Evolutionary conservation across 2,888 invertebrate genomes (phyloP).

Genomic region (Liopterus haemorrhoidalis): DNA sequence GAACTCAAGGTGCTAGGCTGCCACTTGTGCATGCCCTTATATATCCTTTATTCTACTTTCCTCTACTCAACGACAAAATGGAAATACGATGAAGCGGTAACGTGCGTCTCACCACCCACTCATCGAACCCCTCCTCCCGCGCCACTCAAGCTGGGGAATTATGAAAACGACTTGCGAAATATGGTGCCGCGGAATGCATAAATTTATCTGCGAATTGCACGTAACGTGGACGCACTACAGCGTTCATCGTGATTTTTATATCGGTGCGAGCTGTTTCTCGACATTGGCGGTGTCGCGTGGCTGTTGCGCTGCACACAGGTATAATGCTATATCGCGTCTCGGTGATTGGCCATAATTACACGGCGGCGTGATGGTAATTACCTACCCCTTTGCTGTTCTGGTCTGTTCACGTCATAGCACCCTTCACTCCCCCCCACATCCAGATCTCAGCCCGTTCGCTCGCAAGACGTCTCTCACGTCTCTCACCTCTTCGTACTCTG

Average conservation of each 20-base stretch:
- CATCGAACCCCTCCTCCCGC: conserved; percentile 39
- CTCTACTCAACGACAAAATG: conserved; percentile 39
- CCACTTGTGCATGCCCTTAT: conserved; percentile 26
- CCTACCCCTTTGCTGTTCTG: too few species aligned
- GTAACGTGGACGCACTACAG: background rate
- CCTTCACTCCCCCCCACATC: too few species aligned
- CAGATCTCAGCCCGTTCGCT: too few species aligned
- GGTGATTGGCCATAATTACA: too few species aligned
- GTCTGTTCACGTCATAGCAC: too few species aligned
- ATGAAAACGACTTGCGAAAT: conserved; percentile 49
- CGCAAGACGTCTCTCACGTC: too few species aligned
- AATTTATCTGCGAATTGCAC: conserved; percentile 12
- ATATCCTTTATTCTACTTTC: conserved; percentile 13
- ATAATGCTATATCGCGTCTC: too few species aligned
- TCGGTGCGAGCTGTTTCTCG: too few species aligned
- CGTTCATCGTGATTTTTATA: conserved; percentile 22
- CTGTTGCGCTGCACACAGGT: too few species aligned
- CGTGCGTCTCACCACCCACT: conserved; percentile 27
- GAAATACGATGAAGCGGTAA: conserved; percentile 44
- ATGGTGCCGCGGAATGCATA: conserved; percentile 27
- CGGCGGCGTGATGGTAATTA: too few species aligned
- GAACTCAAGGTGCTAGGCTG: conserved; percentile 27
- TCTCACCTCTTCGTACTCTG: too few species aligned
- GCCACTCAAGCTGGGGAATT: conserved; percentile 45
- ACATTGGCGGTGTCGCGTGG: too few species aligned